A percentile compares a stretch with the other conserved stretches of the same genome.
phyloP scores from a whole-genome alignment of 2,113 vertebrate genomes.

The Paedocypris sp. region DNA sequence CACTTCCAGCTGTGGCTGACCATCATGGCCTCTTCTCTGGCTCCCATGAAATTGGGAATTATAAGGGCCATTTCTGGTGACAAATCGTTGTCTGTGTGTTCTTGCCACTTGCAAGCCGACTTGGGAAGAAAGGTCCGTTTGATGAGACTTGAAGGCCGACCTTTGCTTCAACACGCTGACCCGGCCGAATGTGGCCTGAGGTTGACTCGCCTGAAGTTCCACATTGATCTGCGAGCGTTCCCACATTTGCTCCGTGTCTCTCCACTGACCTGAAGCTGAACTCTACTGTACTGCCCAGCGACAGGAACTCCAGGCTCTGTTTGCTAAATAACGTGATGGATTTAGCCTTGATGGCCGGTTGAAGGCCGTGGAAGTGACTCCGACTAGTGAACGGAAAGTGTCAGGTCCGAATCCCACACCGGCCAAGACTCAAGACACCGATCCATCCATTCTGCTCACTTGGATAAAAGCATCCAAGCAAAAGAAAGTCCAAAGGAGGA shows the following conservation, averaged over 20 bases:
- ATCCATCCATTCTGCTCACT: too few species aligned
- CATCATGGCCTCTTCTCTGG: slow-evolving; percentile 20
- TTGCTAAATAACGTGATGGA: slow-evolving; percentile 9
- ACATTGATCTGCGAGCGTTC: slow-evolving; percentile 17
- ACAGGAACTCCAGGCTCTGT: slow-evolving; percentile 2
- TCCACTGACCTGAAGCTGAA: slow-evolving; percentile 3
- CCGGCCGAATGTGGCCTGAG: slow-evolving; percentile 20
- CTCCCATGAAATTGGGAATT: slow-evolving; percentile 48
- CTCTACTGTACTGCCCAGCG: slow-evolving; percentile 55
- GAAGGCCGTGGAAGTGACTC: not conserved
- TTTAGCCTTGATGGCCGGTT: too few species aligned
- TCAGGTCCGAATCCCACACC: too few species aligned
- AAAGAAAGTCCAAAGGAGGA: not conserved
- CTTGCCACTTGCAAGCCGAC: slow-evolving; percentile 8
- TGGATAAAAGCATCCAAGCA: too few species aligned
- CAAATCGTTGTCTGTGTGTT: slow-evolving; percentile 39
- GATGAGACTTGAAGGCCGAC: slow-evolving; percentile 29
- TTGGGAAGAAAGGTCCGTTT: slow-evolving; percentile 24
- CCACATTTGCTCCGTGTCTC: not conserved
- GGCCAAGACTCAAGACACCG: too few species aligned
- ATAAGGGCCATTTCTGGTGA: slow-evolving; percentile 34
- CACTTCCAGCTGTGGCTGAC: slow-evolving; percentile 19
- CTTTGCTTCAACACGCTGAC: slow-evolving; percentile 18
- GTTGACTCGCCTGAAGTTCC: slow-evolving; percentile 10
- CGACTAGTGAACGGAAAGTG: too few species aligned